Evolutionary conservation across 2,113 vertebrate species (phyloP).

Genomic region (Bagarius yarrelli): DNA sequence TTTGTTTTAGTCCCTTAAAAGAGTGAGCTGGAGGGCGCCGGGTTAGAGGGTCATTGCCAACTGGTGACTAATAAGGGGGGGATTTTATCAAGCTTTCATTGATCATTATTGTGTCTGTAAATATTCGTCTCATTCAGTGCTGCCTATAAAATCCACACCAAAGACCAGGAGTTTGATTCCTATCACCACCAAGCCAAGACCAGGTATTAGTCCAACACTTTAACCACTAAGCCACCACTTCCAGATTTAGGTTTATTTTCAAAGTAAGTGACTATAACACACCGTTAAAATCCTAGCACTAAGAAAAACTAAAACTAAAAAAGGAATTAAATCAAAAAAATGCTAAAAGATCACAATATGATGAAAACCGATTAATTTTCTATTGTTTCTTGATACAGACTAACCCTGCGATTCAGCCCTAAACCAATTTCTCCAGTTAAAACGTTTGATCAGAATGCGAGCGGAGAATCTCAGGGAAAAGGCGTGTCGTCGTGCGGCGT

Average conservation of each 20-base stretch:
- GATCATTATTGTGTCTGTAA: slow-evolving; percentile 67
- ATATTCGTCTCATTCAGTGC: slow-evolving; percentile 70
- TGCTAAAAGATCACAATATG: background rate
- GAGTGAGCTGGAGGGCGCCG: slow-evolving; percentile 46
- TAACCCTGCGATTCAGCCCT: background rate
- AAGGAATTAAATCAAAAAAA: no score
- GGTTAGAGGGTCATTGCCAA: slow-evolving; percentile 57
- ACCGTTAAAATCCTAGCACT: background rate
- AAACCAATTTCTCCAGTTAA: background rate
- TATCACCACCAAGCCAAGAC: no score
- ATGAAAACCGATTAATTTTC: background rate
- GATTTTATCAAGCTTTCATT: slow-evolving; percentile 71
- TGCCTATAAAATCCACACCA: slow-evolving; percentile 66
- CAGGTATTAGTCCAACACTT: no score
- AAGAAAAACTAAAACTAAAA: no score
- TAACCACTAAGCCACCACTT: no score
- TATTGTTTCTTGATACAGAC: background rate
- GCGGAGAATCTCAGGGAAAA: background rate
- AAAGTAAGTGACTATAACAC: no score
- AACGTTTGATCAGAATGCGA: background rate
- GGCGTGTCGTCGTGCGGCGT: background rate
- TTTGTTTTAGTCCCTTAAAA: slow-evolving; percentile 59
- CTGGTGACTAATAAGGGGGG: slow-evolving; percentile 63
- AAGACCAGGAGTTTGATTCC: no score
- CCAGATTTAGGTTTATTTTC: no score